These are phyloP conservation scores for Pimephales promelas DNA, from an alignment of 2,113 vertebrate genomes.

Conservation along the genomic window DNA sequence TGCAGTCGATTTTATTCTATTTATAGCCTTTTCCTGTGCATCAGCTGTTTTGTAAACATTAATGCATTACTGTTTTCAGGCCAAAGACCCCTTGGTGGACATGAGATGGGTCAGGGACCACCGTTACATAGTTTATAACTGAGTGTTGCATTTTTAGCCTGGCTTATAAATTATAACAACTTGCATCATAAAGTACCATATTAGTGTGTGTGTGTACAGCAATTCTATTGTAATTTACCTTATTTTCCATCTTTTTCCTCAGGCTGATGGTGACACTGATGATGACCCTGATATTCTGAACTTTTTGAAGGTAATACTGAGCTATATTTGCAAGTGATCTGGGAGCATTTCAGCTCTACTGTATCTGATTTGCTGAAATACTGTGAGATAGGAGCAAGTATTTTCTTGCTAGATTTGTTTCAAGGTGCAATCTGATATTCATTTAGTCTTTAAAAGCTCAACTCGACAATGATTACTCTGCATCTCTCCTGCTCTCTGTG, in stretches of 20 bases:
- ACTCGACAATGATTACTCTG: neutral
- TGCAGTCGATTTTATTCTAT: neutral
- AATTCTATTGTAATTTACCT: neutral
- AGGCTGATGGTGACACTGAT: neutral
- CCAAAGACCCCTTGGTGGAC: neutral
- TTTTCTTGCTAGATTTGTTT: neutral
- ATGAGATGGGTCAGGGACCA: too few relatives aligned
- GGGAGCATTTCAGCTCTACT: neutral
- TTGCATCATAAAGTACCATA: neutral
- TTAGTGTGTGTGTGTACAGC: neutral
- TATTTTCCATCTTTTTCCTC: neutral
- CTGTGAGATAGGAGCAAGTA: neutral
- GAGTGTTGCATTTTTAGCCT: neutral
- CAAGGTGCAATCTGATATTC: neutral
- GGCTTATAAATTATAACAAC: neutral
- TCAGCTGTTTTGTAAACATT: neutral
- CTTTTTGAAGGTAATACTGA: neutral
- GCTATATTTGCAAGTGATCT: neutral
- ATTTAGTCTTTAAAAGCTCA: constrained; percentile 15
- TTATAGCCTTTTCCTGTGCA: neutral
- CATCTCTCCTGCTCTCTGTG: neutral
- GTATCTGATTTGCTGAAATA: neutral
- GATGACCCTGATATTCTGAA: neutral
- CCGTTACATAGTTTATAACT: too few relatives aligned
- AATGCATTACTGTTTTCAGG: neutral